These are phyloP conservation scores for Drosophila meridionalis DNA, from an alignment of 2,888 invertebrate genomes.

Conservation along the genomic window DNA sequence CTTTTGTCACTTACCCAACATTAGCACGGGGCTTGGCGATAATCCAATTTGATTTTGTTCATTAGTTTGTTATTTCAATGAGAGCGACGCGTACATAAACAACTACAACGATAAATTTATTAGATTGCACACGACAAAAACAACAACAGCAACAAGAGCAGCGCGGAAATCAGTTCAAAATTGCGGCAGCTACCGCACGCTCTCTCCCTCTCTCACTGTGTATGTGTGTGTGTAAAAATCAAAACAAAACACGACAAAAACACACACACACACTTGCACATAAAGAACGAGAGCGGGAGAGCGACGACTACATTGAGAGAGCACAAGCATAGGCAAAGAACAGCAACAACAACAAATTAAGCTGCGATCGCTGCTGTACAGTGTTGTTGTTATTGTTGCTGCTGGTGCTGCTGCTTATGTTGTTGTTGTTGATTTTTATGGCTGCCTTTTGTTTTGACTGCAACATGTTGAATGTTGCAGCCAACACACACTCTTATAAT, in stretches of 20 bases:
- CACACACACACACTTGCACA: constrained; percentile 36
- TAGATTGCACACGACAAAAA: constrained; percentile 65
- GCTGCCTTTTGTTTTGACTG: constrained; percentile 57
- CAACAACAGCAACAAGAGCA: constrained; percentile 38
- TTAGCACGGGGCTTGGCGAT: constrained; percentile 51
- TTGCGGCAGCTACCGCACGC: constrained; percentile 35
- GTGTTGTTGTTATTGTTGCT: constrained; percentile 38
- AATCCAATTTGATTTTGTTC: constrained; percentile 76
- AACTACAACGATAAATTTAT: constrained; percentile 59
- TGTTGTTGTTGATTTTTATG: constrained; percentile 36
- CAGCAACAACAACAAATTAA: constrained; percentile 48
- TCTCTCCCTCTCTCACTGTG: not conserved
- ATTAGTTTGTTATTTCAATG: constrained; percentile 58
- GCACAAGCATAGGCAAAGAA: constrained; percentile 47
- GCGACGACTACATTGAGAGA: constrained; percentile 25
- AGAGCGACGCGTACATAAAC: constrained; percentile 39
- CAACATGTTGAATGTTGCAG: constrained; percentile 73
- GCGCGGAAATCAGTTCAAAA: constrained; percentile 64
- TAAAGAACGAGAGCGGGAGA: not conserved
- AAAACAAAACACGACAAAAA: constrained; percentile 77
- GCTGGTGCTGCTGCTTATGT: constrained; percentile 34
- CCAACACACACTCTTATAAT: constrained; percentile 15
- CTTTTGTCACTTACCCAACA: constrained; percentile 50
- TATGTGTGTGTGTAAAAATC: constrained; percentile 64
- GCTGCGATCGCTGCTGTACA: constrained; percentile 39